A percentile compares a stretch with the other conserved stretches of the same genome.
Evolutionary conservation across 2,113 vertebrate genomes (phyloP).

Genomic region (Acrocephalus arundinaceus): DNA sequence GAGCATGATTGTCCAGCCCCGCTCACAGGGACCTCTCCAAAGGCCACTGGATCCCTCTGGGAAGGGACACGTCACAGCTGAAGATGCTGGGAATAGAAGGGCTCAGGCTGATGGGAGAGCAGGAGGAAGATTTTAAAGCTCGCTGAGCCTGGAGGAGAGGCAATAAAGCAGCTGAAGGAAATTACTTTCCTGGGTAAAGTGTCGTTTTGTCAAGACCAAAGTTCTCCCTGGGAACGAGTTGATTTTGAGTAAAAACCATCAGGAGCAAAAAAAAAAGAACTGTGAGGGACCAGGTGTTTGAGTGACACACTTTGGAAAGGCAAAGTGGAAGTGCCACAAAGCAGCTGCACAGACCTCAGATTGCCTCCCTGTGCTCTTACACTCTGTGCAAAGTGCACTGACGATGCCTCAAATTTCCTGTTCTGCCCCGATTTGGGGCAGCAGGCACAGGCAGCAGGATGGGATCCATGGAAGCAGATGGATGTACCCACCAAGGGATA

Average conservation of each 20-base stretch:
- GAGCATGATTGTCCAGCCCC: rapidly evolving
- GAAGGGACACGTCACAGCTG: background rate
- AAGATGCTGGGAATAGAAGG: background rate
- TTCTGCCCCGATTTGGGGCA: background rate
- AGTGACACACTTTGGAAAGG: background rate
- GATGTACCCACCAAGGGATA: rapidly evolving
- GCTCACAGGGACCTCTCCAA: background rate
- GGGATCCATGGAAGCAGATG: background rate
- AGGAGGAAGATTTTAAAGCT: background rate
- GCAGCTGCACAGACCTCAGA: background rate
- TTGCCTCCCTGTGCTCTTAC: rapidly evolving
- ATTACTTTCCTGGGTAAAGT: background rate
- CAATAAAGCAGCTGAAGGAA: slow-evolving; percentile 12
- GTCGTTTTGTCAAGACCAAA: background rate
- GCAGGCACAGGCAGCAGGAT: background rate
- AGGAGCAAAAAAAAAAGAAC: background rate
- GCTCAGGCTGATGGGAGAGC: background rate
- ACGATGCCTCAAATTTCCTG: rapidly evolving
- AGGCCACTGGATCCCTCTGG: background rate
- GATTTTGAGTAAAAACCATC: background rate
- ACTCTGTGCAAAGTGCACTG: rapidly evolving
- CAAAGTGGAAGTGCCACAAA: background rate
- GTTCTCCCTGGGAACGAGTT: background rate
- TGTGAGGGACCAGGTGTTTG: background rate
- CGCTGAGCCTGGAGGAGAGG: background rate